phyloP scores from a whole-genome alignment of 2,113 vertebrate genomes.

The Trinectes maculatus region DNA sequence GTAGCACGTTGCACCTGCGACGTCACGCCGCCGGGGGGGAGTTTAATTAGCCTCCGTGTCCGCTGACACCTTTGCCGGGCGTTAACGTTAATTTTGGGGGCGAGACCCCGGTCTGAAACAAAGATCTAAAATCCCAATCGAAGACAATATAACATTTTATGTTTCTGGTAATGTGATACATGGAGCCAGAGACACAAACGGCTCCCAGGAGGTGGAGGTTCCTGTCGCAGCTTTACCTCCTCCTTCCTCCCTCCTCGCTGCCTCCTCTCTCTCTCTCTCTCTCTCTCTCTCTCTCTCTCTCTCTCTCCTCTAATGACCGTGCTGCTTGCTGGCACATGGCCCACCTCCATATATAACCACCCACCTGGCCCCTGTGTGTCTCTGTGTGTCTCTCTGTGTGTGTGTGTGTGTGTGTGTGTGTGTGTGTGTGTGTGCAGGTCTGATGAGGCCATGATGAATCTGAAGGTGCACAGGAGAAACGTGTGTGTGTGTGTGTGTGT shows the following conservation, averaged over 20 bases:
- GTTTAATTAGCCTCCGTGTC: constrained; percentile 52
- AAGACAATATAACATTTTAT: constrained; percentile 65
- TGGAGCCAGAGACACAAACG: constrained; percentile 37
- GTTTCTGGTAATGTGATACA: constrained; percentile 57
- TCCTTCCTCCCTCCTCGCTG: constrained; percentile 12
- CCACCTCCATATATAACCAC: constrained; percentile 60
- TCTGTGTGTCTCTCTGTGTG: too few species aligned
- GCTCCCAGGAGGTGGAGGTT: constrained; percentile 53
- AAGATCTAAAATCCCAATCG: constrained; percentile 68
- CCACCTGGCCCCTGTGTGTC: constrained; percentile 69
- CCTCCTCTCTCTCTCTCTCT: background rate
- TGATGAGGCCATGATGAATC: constrained; percentile 46
- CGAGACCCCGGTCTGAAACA: constrained; percentile 39
- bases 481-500: constrained; percentile 4
- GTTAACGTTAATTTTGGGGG: constrained; percentile 47
- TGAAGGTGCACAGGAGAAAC: constrained; percentile 5
- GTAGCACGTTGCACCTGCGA: constrained; percentile 37
- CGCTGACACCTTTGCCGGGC: constrained; percentile 43
- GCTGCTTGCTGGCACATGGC: constrained; percentile 65
- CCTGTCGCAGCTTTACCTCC: constrained; percentile 23
- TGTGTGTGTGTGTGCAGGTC: too few species aligned
- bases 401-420: constrained; percentile 14
- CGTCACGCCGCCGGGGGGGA: constrained; percentile 40
- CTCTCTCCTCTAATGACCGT: constrained; percentile 64
- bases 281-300: constrained; percentile 1